Evolutionary conservation across 2,888 invertebrate species (phyloP).

Genomic region (Spilosoma lubricipeda): DNA sequence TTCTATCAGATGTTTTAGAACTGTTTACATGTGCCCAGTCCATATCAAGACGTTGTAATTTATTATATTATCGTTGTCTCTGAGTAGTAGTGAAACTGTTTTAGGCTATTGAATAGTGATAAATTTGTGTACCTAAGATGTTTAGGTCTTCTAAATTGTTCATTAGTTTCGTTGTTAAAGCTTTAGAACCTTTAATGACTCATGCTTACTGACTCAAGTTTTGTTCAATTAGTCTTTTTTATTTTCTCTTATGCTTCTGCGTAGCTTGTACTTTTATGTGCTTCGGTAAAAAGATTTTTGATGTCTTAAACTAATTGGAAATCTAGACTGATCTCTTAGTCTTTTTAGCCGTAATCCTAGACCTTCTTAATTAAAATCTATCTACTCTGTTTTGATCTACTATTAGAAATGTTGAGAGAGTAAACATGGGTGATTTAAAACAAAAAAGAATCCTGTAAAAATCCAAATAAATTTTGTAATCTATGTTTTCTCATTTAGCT

Average conservation of each 20-base stretch:
- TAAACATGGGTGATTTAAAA: conserved; percentile 53
- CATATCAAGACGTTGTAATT: conserved; percentile 69
- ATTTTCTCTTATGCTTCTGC: conserved; percentile 35
- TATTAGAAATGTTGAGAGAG: conserved; percentile 50
- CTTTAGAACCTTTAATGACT: conserved; percentile 47
- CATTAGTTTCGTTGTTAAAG: conserved; percentile 51
- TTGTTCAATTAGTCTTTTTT: conserved; percentile 31
- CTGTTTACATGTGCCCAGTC: conserved; percentile 70
- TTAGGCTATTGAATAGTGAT: conserved; percentile 58
- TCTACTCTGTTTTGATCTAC: conserved; percentile 35
- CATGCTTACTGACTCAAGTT: conserved; percentile 61
- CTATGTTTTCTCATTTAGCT: conserved; percentile 38
- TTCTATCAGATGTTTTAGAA: conserved; percentile 68
- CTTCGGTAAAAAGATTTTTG: conserved; percentile 38
- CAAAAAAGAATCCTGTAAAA: conserved; percentile 21
- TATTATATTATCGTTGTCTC: conserved; percentile 47
- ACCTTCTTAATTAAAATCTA: conserved; percentile 39
- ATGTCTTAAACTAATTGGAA: conserved; percentile 44
- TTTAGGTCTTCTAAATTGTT: conserved; percentile 59
- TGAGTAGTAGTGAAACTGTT: conserved; percentile 57
- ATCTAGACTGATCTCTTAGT: conserved; percentile 51
- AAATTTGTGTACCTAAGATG: conserved; percentile 61
- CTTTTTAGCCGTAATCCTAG: conserved; percentile 46
- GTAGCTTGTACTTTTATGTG: conserved; percentile 25
- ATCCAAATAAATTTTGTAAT: conserved; percentile 34